Conservation (phyloP, 1,140 invertebrate species). For the Drosophila sulfurigaster region DNA sequence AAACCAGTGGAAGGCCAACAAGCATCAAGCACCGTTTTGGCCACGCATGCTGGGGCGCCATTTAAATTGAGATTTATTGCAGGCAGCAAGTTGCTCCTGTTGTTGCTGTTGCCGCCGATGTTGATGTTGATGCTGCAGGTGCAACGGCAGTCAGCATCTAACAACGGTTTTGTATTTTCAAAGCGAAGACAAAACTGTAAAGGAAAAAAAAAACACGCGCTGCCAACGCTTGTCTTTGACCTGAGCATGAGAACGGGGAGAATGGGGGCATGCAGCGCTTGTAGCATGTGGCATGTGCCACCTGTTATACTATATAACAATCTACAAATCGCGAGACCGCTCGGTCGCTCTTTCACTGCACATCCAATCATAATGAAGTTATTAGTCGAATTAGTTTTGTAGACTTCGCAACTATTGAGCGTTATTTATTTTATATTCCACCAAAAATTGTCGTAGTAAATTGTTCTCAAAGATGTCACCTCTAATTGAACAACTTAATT, state of each 20-base stretch:
- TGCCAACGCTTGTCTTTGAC: conserved; percentile 44
- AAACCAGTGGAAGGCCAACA: conserved; percentile 73
- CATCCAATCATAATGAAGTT: conserved; percentile 73
- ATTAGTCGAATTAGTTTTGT: conserved; percentile 69
- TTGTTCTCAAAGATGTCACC: neutral
- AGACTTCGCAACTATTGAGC: neutral
- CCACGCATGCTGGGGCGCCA: conserved; percentile 84
- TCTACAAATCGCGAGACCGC: conserved; percentile 58
- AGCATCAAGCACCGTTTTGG: conserved; percentile 73
- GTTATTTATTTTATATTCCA: neutral
- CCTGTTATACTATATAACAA: conserved; percentile 66
- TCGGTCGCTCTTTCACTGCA: neutral
- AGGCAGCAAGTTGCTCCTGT: conserved; percentile 61
- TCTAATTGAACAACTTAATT: neutral
- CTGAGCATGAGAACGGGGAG: conserved; percentile 18
- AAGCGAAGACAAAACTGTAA: conserved; percentile 74
- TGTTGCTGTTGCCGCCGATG: conserved; percentile 45
- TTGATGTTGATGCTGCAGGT: conserved; percentile 64
- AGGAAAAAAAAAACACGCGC: conserved; percentile 28
- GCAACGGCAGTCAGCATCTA: conserved; percentile 34
- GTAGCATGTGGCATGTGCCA: conserved; percentile 50
- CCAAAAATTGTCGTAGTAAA: neutral
- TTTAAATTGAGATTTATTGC: conserved; percentile 85
- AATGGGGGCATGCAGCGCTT: conserved; percentile 16
- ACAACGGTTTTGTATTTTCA: conserved; percentile 46